Evolutionary conservation across 2,888 invertebrate genomes (phyloP).

Genomic region (Scotopteryx bipunctaria): DNA sequence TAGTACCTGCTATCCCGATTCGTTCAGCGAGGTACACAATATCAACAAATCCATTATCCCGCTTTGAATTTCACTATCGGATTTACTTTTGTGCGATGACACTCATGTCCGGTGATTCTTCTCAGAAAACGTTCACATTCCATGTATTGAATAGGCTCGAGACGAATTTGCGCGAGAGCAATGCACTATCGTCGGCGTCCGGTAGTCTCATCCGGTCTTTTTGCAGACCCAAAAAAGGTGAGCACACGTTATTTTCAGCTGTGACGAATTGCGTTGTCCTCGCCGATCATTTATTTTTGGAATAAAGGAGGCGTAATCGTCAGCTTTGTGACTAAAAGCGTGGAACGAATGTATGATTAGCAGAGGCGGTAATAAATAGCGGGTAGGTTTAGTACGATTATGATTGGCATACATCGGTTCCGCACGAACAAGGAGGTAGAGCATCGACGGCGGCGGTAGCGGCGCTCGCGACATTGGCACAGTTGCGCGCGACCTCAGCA

Average conservation of each 20-base stretch:
- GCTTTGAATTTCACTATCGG: constrained; percentile 41
- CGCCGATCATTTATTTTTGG: constrained; percentile 70
- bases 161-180: constrained; percentile 66
- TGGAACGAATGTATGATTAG: constrained; percentile 38
- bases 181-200: constrained; percentile 71
- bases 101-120: constrained; percentile 68
- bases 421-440: constrained; percentile 66
- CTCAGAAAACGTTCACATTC: constrained; percentile 49
- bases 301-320: constrained; percentile 57
- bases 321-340: constrained; percentile 39
- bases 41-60: constrained; percentile 34
- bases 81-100: constrained; percentile 66
- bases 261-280: constrained; percentile 71
- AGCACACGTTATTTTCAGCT: constrained; percentile 78
- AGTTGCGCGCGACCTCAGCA: constrained; percentile 76
- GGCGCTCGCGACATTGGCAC: constrained; percentile 77
- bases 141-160: constrained; percentile 45
- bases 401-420: constrained; percentile 56
- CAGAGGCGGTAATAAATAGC: constrained; percentile 9
- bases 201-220: constrained; percentile 80
- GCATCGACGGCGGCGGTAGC: constrained; percentile 48
- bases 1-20: constrained; percentile 51
- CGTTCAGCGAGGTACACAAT: constrained; percentile 31
- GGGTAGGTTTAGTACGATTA: constrained; percentile 16
- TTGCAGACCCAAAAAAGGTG: constrained; percentile 81